Conservation (phyloP, 2,797 vertebrate species). For the Xenopus petersii region DNA sequence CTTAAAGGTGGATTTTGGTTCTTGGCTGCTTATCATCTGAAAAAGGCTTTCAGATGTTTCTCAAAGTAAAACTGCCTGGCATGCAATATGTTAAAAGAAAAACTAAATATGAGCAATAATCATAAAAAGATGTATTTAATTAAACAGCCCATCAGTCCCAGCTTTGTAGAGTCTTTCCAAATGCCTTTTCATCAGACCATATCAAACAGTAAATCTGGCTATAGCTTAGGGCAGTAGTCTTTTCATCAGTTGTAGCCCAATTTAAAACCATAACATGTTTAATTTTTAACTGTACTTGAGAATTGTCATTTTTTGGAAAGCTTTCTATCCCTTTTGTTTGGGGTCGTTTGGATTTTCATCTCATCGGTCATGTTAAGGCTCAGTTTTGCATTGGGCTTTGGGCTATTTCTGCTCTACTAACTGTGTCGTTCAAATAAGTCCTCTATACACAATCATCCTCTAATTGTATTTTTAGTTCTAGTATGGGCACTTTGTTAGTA, state of each 20-base stretch:
- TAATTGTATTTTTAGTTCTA: not conserved
- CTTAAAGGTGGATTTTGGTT: too few species aligned
- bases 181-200: too few species aligned
- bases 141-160: too few species aligned
- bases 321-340: constrained; percentile 12
- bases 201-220: not conserved
- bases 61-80: too few species aligned
- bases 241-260: constrained; percentile 24
- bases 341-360: constrained; percentile 8
- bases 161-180: too few species aligned
- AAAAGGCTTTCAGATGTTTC: too few species aligned
- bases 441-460: constrained; percentile 1
- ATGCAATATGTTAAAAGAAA: too few species aligned
- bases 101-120: too few species aligned
- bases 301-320: constrained; percentile 4
- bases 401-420: constrained; percentile 40
- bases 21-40: too few species aligned
- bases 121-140: too few species aligned
- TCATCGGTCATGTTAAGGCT: not conserved
- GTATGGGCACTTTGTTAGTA: not conserved
- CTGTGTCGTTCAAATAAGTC: not conserved
- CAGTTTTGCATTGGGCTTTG: constrained; percentile 8
- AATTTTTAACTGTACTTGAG: constrained; percentile 21
- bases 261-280: constrained; percentile 39
- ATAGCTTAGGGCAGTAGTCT: constrained; percentile 14